Conservation (phyloP, 2,888 invertebrate genomes). For the Drymonia ruficornis region DNA sequence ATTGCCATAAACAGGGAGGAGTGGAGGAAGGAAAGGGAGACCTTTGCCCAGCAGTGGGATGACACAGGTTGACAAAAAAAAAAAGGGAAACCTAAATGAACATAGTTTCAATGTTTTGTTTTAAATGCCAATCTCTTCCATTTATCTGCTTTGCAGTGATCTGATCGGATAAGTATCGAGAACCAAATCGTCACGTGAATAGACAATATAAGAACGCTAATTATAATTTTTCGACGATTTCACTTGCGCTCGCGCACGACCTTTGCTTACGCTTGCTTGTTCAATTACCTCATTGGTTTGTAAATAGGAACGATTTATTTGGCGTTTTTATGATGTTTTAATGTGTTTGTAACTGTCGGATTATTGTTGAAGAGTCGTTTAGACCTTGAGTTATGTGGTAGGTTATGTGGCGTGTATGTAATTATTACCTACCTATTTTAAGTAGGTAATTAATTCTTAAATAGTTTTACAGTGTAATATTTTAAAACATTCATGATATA, state of each 20-base stretch:
- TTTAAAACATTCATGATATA: too few relatives aligned
- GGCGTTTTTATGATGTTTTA: conserved; percentile 16
- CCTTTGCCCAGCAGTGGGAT: too few relatives aligned
- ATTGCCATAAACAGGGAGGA: too few relatives aligned
- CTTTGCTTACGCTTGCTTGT: conserved; percentile 35
- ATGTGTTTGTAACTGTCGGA: conserved; percentile 18
- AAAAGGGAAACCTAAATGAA: too few relatives aligned
- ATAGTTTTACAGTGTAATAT: too few relatives aligned
- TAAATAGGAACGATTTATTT: conserved; percentile 15
- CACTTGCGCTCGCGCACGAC: conserved; percentile 30
- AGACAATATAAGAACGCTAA: conserved; percentile 13
- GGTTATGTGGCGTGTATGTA: not conserved
- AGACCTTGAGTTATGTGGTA: conserved; percentile 14
- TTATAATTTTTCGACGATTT: conserved; percentile 39
- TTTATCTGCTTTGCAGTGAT: not conserved
- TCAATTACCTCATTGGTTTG: conserved; percentile 30
- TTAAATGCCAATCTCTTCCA: too few relatives aligned
- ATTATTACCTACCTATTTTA: not conserved
- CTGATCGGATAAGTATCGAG: not conserved
- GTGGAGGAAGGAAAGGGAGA: too few relatives aligned
- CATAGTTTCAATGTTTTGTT: too few relatives aligned
- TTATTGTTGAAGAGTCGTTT: conserved; percentile 10
- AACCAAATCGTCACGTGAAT: not conserved
- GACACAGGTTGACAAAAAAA: too few relatives aligned
- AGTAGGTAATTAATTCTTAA: too few relatives aligned